A percentile compares a stretch with the other conserved stretches of the same genome.
phyloP scores from a whole-genome alignment of 2,797 vertebrate genomes.

The Acanthornis magna region DNA sequence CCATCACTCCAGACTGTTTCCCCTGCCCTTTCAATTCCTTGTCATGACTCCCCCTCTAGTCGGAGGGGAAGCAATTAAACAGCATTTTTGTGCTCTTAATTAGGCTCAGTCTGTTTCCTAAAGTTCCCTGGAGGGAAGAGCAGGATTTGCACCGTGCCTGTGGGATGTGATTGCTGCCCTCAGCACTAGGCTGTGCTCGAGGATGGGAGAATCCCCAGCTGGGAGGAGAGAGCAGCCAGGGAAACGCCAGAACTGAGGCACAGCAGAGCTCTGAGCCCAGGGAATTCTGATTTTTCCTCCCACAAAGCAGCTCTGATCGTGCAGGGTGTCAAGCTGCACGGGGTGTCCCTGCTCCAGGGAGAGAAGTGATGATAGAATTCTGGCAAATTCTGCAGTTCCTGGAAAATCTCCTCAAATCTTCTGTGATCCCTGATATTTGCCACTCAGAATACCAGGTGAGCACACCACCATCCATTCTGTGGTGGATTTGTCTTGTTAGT shows the following conservation, averaged over 20 bases:
- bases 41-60: background rate
- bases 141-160: background rate
- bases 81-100: background rate
- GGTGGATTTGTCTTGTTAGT: background rate
- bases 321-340: background rate
- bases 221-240: background rate
- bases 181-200: constrained; percentile 38
- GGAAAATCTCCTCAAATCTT: background rate
- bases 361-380: background rate
- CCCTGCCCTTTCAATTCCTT: background rate
- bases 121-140: background rate
- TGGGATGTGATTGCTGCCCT: background rate
- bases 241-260: background rate
- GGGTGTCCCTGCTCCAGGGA: background rate
- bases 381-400: background rate
- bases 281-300: background rate
- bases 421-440: background rate
- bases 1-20: background rate
- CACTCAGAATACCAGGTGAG: background rate
- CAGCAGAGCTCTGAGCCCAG: background rate
- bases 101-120: background rate
- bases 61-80: background rate
- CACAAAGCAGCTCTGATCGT: background rate
- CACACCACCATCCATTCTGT: background rate
- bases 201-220: background rate